phyloP scores from a whole-genome alignment of 2,888 invertebrate genomes.

The Scotopteryx bipunctaria region DNA sequence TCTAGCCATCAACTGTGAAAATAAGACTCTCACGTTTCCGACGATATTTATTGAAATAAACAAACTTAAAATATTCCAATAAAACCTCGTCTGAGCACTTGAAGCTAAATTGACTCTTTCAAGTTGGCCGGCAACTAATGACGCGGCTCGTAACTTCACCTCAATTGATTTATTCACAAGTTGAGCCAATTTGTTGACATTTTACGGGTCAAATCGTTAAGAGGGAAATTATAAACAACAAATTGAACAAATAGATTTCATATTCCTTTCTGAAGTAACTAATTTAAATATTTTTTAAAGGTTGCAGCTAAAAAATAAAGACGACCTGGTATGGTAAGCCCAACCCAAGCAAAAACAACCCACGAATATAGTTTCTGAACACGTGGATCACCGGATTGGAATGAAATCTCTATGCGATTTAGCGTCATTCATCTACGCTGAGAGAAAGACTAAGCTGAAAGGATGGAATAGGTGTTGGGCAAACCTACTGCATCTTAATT shows the following conservation, averaged over 20 bases:
- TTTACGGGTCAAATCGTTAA: conserved; percentile 16
- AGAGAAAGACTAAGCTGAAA: too few species aligned
- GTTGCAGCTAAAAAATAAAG: too few species aligned
- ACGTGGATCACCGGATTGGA: too few species aligned
- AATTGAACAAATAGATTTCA: conserved; percentile 10
- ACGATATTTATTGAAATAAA: background rate
- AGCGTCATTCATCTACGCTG: too few species aligned
- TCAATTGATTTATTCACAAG: conserved; percentile 34
- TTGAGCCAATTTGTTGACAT: conserved; percentile 29
- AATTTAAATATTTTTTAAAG: too few species aligned
- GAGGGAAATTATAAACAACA: conserved; percentile 6
- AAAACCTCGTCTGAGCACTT: conserved; percentile 23
- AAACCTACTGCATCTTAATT: too few species aligned
- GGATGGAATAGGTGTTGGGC: too few species aligned
- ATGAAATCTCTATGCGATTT: too few species aligned
- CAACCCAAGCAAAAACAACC: too few species aligned
- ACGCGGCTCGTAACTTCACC: conserved; percentile 21
- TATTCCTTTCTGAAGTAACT: background rate
- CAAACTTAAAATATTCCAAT: conserved; percentile 14
- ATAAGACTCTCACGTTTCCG: conserved; percentile 8
- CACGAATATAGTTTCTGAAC: too few species aligned
- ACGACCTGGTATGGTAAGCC: too few species aligned
- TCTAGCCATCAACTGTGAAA: too few species aligned
- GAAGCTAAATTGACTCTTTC: conserved; percentile 38
- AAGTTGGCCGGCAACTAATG: conserved; percentile 33